Evolutionary conservation across 1,140 invertebrate species (phyloP), one percentile per base, ranked within the genome.

Genomic region (Eueides isabella): DNA sequence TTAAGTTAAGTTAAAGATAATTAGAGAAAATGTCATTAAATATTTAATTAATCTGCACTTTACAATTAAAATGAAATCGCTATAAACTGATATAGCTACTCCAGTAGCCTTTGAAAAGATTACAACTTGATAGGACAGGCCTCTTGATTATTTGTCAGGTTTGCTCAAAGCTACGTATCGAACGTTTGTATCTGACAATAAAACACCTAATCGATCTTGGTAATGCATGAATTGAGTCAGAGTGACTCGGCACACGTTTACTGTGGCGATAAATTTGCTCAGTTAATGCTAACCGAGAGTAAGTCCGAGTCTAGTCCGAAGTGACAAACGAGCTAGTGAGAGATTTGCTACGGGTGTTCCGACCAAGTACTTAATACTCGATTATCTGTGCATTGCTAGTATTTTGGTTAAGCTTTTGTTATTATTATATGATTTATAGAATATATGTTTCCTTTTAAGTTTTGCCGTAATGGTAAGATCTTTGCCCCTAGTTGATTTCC

Each of bases 281-380:
- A 77, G 76, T 75, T 79, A 80, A 80, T 76, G 75, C 61, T 68
- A 80, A 77, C 71, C 75, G 71, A 78, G 81, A 66, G 70, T 65
- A 48, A 85, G 78, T 84, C 81, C 72, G 78, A 75, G 72, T 78
- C 75, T 78, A 74, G 74, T 67, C 73, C 78, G 68, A 81, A 85
- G 79, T 84, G 85, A 86, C 84, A 85, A 86, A 88, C 81, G 83
- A 80, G 76, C 74, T 78, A 72, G 75, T 33, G 65, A 81, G 76
- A 84, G 79, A 85, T 85, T 82, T 82, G 81, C 77, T 77, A 29
- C 76, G 61, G 72, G 74, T 48, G 74, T 81, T 81, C 80, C 63
- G 69, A 76, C 79, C 73, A 76, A 80, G 76, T 71, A 74, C 72
- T 80, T 82, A 77, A 74, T 48, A 78, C 74, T 74, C 74, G 61